Conservation (phyloP, 1,140 invertebrate species). For the Brachionus koreanus region DNA sequence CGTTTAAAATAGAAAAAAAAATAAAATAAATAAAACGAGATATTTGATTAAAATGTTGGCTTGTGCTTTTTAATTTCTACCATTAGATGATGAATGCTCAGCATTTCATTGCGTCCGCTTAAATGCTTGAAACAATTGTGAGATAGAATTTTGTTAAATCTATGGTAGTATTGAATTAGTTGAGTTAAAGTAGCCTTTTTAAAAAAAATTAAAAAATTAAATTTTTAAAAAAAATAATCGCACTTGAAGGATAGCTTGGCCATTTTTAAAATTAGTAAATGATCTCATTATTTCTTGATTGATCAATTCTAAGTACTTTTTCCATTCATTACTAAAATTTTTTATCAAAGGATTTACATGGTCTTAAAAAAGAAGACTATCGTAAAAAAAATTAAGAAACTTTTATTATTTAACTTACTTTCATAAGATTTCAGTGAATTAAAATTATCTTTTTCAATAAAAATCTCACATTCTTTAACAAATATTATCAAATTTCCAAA, state of each 20-base stretch:
- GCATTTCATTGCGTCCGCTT: slow-evolving; percentile 78
- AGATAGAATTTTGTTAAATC: slow-evolving; percentile 87
- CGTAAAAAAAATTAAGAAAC: not conserved
- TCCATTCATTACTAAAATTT: slow-evolving; percentile 87
- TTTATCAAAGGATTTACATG: slow-evolving; percentile 77
- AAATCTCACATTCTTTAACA: slow-evolving; percentile 87
- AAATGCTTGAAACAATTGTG: slow-evolving; percentile 64
- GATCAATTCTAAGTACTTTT: slow-evolving; percentile 84
- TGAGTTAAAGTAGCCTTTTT: slow-evolving; percentile 88
- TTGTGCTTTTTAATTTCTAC: slow-evolving; percentile 98
- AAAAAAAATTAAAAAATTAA: slow-evolving; percentile 46
- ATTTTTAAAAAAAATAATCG: not conserved
- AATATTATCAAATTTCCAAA: slow-evolving; percentile 94
- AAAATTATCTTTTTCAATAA: slow-evolving; percentile 74
- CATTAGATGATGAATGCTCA: slow-evolving; percentile 98
- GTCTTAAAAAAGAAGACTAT: slow-evolving; percentile 54
- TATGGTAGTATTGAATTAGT: slow-evolving; percentile 93
- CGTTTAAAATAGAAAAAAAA: not conserved
- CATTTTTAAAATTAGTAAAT: slow-evolving; percentile 91
- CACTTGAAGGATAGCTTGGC: slow-evolving; percentile 77
- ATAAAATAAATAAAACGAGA: slow-evolving; percentile 18
- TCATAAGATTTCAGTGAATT: slow-evolving; percentile 77
- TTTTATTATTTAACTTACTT: slow-evolving; percentile 60
- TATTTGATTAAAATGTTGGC: slow-evolving; percentile 65
- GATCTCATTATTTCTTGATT: slow-evolving; percentile 88